Conservation (phyloP, 2,113 vertebrate genomes). For the Polyodon spathula region DNA sequence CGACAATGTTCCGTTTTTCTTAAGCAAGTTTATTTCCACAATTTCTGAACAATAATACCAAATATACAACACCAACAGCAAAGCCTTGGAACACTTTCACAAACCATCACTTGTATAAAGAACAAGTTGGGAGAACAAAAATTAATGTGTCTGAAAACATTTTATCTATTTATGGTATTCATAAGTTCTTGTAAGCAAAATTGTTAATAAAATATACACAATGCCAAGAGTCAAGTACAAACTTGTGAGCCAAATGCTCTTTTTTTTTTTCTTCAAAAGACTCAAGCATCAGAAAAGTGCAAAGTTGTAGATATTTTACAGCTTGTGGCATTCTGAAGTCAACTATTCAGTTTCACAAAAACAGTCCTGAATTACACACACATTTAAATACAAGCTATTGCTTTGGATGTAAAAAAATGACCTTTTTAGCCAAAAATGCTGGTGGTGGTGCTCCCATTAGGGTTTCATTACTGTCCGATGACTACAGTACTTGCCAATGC, state of each 20-base stretch:
- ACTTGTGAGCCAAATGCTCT: not conserved
- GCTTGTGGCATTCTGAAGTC: not conserved
- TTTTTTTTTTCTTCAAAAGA: not conserved
- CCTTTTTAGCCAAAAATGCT: no score
- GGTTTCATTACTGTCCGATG: no score
- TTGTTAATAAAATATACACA: not conserved
- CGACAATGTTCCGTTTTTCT: no score
- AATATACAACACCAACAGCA: not conserved
- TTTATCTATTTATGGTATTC: not conserved
- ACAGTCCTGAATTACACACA: no score
- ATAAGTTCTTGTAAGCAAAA: not conserved
- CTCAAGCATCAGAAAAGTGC: not conserved
- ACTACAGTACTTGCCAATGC: no score
- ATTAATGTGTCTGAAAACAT: not conserved
- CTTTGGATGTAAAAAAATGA: no score
- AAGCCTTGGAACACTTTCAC: not conserved
- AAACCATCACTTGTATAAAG: not conserved
- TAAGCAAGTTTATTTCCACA: constrained; percentile 1
- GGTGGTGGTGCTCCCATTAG: no score
- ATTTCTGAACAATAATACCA: not conserved
- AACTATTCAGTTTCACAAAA: no score
- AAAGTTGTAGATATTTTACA: not conserved
- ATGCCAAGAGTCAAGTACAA: not conserved
- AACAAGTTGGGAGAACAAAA: no score
- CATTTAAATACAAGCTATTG: no score